Base-by-base conservation (phyloP, 2,113 vertebrate species). In the Coreoperca whiteheadi region DNA sequence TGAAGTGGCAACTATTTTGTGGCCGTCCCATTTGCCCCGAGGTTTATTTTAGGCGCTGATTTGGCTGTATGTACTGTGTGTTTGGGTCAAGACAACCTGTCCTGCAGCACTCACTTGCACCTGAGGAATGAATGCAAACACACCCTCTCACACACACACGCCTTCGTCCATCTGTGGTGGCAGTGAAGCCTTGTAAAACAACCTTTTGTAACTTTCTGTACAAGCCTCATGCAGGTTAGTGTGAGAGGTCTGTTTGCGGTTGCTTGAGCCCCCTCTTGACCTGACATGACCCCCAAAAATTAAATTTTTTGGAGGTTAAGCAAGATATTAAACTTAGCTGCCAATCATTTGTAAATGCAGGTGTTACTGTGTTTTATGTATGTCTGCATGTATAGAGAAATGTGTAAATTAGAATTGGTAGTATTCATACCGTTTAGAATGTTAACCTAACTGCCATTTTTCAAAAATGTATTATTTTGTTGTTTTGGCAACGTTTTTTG, bases 241-340 rank as follows among this genome's bases (percentile, higher is more conserved):
- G 53, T 74, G 74, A 77, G 60, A 51, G 39, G n/a, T 8, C 10
- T 65, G 79, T 66, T 48, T 82, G n/a, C 66, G n/a, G 50, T 30
- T 65, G n/a, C 23, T 8, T 41, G 48, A 21, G 14, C 0, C 32
- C 8, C 3, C 16, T 28, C 16, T 65, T 39, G 46, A 28, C n/a
- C 23, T 18, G 21, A 50, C 34, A 12, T 32, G 10, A 50, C 25
- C 4, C 10, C 39, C 39, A 10, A 41, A 41, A 41, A 41, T 41
- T 41, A 41, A 8, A 41, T 2, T 6, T 41, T 41, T 41, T 2
- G 39, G 39, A n/a, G 39, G 39, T 41, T 9, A 41, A 41, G 39
- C 39, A 41, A 10, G 39, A 10, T 41, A 10, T 41, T 41, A 11
- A 43, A 12, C 10, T 43, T 43, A 43, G 12, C 41, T 43, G 41